Percentiles rank a stretch among this genome's conserved stretches.
Evolutionary conservation across 2,888 invertebrate genomes (phyloP).

Genomic region (Falcaria lacertinaria): DNA sequence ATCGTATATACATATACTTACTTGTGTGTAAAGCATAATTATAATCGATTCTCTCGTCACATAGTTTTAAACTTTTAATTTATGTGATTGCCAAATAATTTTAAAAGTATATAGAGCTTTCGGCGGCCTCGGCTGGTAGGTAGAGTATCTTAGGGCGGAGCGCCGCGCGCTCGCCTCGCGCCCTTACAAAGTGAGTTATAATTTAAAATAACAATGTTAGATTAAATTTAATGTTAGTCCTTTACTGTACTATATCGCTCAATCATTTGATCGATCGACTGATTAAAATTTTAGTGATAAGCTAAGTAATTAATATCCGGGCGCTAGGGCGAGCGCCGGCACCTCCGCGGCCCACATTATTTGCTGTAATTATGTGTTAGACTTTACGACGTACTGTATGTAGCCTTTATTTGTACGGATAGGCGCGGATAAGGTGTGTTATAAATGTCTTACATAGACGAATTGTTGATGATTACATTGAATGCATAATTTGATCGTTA

Average conservation of each 20-base stretch:
- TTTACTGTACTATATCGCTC: slow-evolving; percentile 80
- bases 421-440: slow-evolving; percentile 64
- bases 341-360: slow-evolving; percentile 34
- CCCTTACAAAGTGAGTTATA: slow-evolving; percentile 72
- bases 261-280: slow-evolving; percentile 80
- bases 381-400: slow-evolving; percentile 49
- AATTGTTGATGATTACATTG: slow-evolving; percentile 70
- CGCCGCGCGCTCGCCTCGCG: slow-evolving; percentile 47
- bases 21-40: slow-evolving; percentile 78
- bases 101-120: slow-evolving; percentile 71
- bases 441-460: slow-evolving; percentile 70
- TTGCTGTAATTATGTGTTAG: slow-evolving; percentile 60
- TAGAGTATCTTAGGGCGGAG: slow-evolving; percentile 44
- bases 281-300: slow-evolving; percentile 80
- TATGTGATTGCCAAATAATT: slow-evolving; percentile 79
- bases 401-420: slow-evolving; percentile 16
- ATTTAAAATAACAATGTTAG: slow-evolving; percentile 79
- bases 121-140: slow-evolving; percentile 46
- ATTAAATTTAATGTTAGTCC: slow-evolving; percentile 80
- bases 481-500: slow-evolving; percentile 76
- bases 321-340: slow-evolving; percentile 27
- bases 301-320: slow-evolving; percentile 71
- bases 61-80: slow-evolving; percentile 78
- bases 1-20: slow-evolving; percentile 64
- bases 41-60: slow-evolving; percentile 77